Percentiles rank a stretch among this genome's conserved stretches.
Conservation (phyloP, 2,113 vertebrate genomes). For the Mystacornis crossleyi region DNA sequence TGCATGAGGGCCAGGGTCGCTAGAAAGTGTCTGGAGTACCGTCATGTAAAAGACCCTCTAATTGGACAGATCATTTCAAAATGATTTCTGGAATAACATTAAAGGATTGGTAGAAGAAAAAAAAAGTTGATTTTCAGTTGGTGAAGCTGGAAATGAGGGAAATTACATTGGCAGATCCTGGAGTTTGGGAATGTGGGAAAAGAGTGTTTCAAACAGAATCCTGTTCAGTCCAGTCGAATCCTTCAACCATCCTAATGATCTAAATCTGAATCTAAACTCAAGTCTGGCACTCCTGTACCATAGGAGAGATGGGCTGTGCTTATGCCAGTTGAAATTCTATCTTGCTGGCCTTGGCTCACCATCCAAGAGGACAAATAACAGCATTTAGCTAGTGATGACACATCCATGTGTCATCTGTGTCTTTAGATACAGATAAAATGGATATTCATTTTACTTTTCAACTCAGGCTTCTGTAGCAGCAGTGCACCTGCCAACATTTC, state of each 20-base stretch:
- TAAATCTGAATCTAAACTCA: background rate
- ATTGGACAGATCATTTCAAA: background rate
- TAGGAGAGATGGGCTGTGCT: background rate
- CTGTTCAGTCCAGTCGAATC: background rate
- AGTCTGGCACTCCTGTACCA: background rate
- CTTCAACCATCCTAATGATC: background rate
- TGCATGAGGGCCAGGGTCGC: background rate
- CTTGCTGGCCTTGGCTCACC: background rate
- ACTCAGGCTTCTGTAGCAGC: background rate
- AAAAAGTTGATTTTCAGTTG: background rate
- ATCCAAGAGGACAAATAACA: background rate
- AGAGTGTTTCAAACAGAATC: background rate
- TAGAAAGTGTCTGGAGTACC: background rate
- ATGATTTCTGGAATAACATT: background rate
- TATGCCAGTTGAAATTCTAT: background rate
- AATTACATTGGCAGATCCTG: background rate
- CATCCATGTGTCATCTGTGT: background rate
- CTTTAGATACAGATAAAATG: background rate
- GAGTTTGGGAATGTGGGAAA: background rate
- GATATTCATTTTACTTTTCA: background rate
- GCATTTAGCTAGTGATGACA: background rate
- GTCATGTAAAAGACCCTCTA: background rate
- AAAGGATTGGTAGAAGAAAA: background rate
- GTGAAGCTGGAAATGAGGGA: background rate
- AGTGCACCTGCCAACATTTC: background rate